phyloP scores from a whole-genome alignment of 2,797 vertebrate species.

The Sternarchorhynchus goeldii region DNA sequence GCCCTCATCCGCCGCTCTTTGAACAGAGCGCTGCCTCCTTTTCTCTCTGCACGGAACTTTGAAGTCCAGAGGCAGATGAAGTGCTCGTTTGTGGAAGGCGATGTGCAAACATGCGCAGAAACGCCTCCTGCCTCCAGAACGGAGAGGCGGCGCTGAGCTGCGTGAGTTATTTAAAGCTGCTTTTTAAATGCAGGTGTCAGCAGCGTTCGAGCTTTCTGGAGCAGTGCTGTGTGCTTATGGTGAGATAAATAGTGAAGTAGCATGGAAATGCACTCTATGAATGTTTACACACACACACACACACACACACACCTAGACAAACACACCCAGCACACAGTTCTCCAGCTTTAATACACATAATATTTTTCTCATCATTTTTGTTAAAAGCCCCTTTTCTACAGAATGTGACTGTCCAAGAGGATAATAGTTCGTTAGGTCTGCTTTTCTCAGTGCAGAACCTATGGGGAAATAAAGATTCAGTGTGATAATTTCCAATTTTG shows the following conservation, averaged over 20 bases:
- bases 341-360: background rate
- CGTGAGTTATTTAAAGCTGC: slow-evolving; percentile 31
- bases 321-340: background rate
- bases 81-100: slow-evolving; percentile 56
- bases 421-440: background rate
- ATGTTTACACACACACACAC: background rate
- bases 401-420: background rate
- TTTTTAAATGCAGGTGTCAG: slow-evolving; percentile 29
- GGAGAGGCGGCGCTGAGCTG: slow-evolving; percentile 37
- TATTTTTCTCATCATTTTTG: background rate
- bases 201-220: slow-evolving; percentile 23
- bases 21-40: slow-evolving; percentile 45
- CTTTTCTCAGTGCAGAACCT: background rate
- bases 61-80: slow-evolving; percentile 55
- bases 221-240: slow-evolving; percentile 21
- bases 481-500: background rate
- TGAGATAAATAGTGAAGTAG: background rate
- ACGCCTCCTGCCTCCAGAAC: slow-evolving; percentile 43
- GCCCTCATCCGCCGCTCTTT: slow-evolving; percentile 54
- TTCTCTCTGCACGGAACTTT: slow-evolving; percentile 51
- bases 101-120: slow-evolving; percentile 50
- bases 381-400: background rate
- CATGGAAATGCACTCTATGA: slow-evolving; percentile 4
- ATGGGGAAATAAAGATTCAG: background rate
- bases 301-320: background rate